A percentile compares a stretch with the other conserved stretches of the same genome.
Conservation (phyloP, 2,113 vertebrate species). For the Poecile atricapillus region DNA sequence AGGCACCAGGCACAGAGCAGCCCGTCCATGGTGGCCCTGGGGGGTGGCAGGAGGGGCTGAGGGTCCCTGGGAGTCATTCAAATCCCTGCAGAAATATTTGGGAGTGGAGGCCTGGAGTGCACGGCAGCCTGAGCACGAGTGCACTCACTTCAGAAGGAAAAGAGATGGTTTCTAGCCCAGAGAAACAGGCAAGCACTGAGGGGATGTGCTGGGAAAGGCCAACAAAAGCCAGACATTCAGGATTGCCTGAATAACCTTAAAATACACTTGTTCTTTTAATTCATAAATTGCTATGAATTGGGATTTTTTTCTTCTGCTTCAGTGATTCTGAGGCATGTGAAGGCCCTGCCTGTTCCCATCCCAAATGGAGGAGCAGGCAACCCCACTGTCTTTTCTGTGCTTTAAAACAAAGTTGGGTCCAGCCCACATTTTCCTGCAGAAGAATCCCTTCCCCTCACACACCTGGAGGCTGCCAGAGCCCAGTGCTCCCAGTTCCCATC, state of each 20-base stretch:
- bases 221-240: not conserved
- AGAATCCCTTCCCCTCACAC: not conserved
- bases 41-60: not conserved
- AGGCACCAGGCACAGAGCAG: rapidly evolving
- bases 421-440: not conserved
- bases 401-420: not conserved
- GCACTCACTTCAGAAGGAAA: not conserved
- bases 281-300: not conserved
- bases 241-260: not conserved
- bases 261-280: not conserved
- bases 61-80: rapidly evolving
- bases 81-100: not conserved
- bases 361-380: rapidly evolving
- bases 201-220: not conserved
- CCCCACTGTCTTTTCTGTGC: rapidly evolving
- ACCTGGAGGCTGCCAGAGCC: not conserved
- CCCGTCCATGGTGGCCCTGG: rapidly evolving
- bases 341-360: not conserved
- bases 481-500: not conserved
- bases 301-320: not conserved
- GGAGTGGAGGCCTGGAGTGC: not conserved
- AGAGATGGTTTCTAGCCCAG: not conserved
- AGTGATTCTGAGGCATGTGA: not conserved
- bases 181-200: not conserved
- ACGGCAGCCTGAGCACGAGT: rapidly evolving